Evolutionary conservation across 2,113 vertebrate genomes (phyloP).

Genomic region (Dromaius novaehollandiae): DNA sequence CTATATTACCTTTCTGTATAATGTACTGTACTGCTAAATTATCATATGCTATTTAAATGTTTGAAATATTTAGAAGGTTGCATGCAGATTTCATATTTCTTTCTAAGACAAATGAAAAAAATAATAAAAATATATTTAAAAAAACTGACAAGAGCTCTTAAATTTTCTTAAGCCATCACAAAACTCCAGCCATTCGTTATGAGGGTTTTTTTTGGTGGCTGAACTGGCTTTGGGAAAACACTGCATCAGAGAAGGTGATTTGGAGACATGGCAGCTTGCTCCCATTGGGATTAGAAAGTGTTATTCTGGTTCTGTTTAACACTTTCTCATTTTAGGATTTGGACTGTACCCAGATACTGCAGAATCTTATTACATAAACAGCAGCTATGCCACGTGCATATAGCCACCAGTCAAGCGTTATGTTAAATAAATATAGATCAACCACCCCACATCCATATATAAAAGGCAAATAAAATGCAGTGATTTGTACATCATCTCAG

Average conservation of each 20-base stretch:
- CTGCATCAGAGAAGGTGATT: neutral
- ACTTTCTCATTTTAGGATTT: neutral
- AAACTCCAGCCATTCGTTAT: neutral
- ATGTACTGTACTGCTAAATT: constrained; percentile 82
- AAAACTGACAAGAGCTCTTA: neutral
- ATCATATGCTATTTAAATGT: constrained; percentile 87
- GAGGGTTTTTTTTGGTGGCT: neutral
- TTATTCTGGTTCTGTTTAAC: neutral
- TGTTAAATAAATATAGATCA: neutral
- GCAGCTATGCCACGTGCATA: fast-evolving
- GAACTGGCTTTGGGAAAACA: neutral
- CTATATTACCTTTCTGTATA: constrained; percentile 78
- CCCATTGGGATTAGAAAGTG: neutral
- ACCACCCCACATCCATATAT: neutral
- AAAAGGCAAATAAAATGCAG: neutral
- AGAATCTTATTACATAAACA: neutral
- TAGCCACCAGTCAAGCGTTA: neutral
- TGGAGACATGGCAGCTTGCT: neutral
- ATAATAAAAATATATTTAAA: constrained; percentile 82
- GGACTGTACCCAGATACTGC: neutral
- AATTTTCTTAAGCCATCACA: neutral
- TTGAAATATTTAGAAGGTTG: constrained; percentile 80
- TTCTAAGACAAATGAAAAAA: constrained; percentile 82
- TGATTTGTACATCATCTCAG: neutral
- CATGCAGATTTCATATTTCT: constrained; percentile 85